Base-by-base conservation (phyloP, 2,797 vertebrate species). In the Hephaestus fuliginosus region DNA sequence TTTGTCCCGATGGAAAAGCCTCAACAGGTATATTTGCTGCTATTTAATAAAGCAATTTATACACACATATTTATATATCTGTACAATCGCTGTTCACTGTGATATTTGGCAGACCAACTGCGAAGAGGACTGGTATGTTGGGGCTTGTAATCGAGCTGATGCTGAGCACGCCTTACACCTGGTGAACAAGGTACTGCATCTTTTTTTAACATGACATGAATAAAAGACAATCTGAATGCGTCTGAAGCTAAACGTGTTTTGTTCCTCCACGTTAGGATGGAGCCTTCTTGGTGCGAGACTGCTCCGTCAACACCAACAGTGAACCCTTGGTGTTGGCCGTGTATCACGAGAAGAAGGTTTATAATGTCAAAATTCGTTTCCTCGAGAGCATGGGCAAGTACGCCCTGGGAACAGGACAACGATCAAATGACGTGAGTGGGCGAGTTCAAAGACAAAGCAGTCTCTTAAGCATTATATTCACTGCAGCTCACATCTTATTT, bases 281-380 rank as follows among this genome's bases (percentile, higher is more conserved):
- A 41, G 96, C 95, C 0, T 98, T 97, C 86, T 77, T 98, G 90
- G 96, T 99, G 17, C 96, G 98, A 70, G 95, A 98, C 67, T 96
- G 95, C 76, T 98, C 97, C 61, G 90, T 82, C 48, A 96, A 91
- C 87, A 95, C 93, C 74, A 84, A 51, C 43, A 74, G 95, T 2
- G 96, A 98, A 30, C 98, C 97, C 0, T 95, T 96, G 0, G 97
- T 98, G 17, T 75, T 98, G 92, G 95, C 93, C 1, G 92, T 99
- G 80, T 98, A 96, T 78, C 92, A 96, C 0, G 87, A 95, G 73
- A 96, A 93, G 86, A 97, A 93, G 88, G 97, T 98, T 30, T 99
- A 97, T 87, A 98, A 98, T 17, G 94, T 99, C 36, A 97, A 98
- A 90, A 96, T 99, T 49, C 96, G 97, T 44, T 98, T 96, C 85